These are phyloP conservation scores for Euphydryas editha DNA, from an alignment of 2,888 invertebrate genomes.

Conservation along the genomic window DNA sequence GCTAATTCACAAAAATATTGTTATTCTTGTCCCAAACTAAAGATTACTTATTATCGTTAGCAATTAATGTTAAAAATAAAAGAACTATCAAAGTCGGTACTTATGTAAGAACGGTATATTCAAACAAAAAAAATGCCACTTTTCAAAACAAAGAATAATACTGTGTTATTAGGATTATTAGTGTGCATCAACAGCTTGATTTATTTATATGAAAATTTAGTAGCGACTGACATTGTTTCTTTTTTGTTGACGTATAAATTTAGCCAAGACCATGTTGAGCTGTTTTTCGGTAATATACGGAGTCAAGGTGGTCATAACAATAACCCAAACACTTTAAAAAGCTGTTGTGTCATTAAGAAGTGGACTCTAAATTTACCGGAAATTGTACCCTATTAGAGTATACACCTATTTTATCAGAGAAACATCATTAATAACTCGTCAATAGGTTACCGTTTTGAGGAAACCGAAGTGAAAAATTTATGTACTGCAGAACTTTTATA, in stretches of 20 bases:
- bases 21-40: background rate
- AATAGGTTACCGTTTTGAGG: no score
- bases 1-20: background rate
- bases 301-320: slow-evolving; percentile 7
- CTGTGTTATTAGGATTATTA: background rate
- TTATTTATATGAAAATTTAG: background rate
- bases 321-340: no score
- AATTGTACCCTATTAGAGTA: no score
- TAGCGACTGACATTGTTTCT: background rate
- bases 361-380: no score
- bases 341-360: no score
- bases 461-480: no score
- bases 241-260: slow-evolving; percentile 1
- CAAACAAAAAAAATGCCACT: background rate
- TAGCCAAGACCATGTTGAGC: slow-evolving; percentile 8
- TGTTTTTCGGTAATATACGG: slow-evolving; percentile 8
- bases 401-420: no score
- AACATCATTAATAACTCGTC: no score
- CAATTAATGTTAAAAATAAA: background rate
- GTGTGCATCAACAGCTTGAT: background rate
- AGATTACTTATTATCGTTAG: background rate
- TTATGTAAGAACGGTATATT: no score
- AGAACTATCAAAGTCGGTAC: background rate
- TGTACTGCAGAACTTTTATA: no score
- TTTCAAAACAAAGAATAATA: background rate